Conservation (phyloP, 1,140 invertebrate genomes). For the Neuroterus valhalla region DNA sequence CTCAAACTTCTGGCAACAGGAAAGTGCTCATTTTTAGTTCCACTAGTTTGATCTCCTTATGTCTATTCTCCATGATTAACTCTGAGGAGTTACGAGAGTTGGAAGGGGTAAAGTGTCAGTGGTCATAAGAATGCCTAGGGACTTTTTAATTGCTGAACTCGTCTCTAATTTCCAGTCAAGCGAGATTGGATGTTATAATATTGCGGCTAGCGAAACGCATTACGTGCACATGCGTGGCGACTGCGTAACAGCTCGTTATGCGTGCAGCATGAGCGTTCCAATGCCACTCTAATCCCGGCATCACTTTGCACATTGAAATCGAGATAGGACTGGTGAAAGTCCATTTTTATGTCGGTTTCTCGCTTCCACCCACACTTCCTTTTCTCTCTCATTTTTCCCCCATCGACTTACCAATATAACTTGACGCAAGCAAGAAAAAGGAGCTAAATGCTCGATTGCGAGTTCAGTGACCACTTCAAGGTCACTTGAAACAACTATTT, state of each 20-base stretch:
- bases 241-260: slow-evolving; percentile 52
- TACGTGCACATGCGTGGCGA: slow-evolving; percentile 48
- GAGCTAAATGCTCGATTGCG: slow-evolving; percentile 18
- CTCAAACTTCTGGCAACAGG: too few relatives aligned
- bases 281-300: background rate
- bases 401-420: slow-evolving; percentile 7
- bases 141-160: too few relatives aligned
- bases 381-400: background rate
- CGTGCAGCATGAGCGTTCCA: slow-evolving; percentile 44
- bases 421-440: slow-evolving; percentile 23
- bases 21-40: too few relatives aligned
- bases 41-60: too few relatives aligned
- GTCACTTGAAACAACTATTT: slow-evolving; percentile 42
- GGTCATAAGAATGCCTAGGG: too few relatives aligned
- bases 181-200: background rate
- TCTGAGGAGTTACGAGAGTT: too few relatives aligned
- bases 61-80: too few relatives aligned
- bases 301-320: background rate
- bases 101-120: too few relatives aligned
- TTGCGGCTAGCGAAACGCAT: slow-evolving; percentile 18
- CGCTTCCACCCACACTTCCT: slow-evolving; percentile 2
- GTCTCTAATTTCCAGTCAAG: background rate
- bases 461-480: slow-evolving; percentile 58
- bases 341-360: slow-evolving; percentile 33
- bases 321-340: slow-evolving; percentile 49